Evolutionary conservation across 2,797 vertebrate species (phyloP), one percentile per base, ranked within the genome.

Genomic region (Urophycis tenuis): DNA sequence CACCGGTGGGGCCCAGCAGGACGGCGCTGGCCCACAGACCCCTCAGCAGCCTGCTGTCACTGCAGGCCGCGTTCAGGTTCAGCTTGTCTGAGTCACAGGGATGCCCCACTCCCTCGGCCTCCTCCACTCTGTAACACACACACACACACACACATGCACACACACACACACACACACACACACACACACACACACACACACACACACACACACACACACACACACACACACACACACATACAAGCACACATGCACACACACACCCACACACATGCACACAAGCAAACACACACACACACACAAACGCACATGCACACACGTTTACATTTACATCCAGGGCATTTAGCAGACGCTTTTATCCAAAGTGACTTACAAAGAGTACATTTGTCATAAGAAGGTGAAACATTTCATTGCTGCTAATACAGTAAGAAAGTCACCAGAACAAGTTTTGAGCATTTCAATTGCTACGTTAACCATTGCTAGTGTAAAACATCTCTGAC

Each of bases 1-100:
- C 32, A 97, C 97, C 95, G 75, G 94, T 82, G 6, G 92, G 82
- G 2, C 93, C 94, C 78, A 95, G 92, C 60, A 98, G 93, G 34
- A 95, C 82, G 0, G 95, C 94, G 0, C 92, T 92, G 35, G 94
- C 94, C 97, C 96, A 99, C 74, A 98, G 89, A 0, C 92, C 93
- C 75, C 91, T 90, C 83, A 98, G 91, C 78, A 98, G 91, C 45
- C 93, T 94, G 90, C 96, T 98, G 88, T 95, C 91, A 71, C 91
- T 90, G 79, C 96, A 96, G 76, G 79, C 86, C 36, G 89, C 84
- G 67, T 94, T 95, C 85, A 99, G 90, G 89, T 92, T 96, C 90
- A 99, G 93, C 90, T 96, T 94, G n/a, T 89, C 90, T 0, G 96
- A 96, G 81, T 97, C 96, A 84, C 94, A 92, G 0, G 96, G 97